Evolutionary conservation across 2,888 invertebrate genomes (phyloP), one percentile per base, ranked within the genome.

Genomic region (Bruchidius siliquastri): DNA sequence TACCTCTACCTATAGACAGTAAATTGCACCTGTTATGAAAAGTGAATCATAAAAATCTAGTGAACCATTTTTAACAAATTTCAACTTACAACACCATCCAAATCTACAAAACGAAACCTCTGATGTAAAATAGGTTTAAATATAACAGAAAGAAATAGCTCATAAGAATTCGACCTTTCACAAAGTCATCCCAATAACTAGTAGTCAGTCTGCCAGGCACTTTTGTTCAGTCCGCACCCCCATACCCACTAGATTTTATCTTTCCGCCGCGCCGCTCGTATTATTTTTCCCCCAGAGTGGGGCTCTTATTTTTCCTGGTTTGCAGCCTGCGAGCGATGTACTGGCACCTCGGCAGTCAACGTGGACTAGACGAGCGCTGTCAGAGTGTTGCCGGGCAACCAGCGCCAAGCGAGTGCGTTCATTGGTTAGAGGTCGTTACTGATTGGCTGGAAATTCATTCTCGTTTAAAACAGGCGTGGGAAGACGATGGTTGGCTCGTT

Each of bases 341-440:
- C 85, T 85, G 85, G 86, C 86, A 87, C 87, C 86, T 87, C 85
- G 83, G 83, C 79, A 85, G 83, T 86, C 86, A 81, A 86, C 86
- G 86, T 86, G 82, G 87, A 86, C 84, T 84, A 67, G 83, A 86
- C 74, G 76, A 32, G 76, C 21, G 71, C 76, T 81, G 85, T 85
- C 85, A 79, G 69, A 73, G 67, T 73, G 81, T 81, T 82, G 81
- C 83, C 76, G 80, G 82, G 83, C 82, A 83, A 83, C 83, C 80
- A 80, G 80, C 81, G 79, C 80, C 80, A 81, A 82, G 79, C 79
- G 73, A 74, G 79, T 75, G 22, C 26, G 67, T 21, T 68, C 69
- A 85, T 86, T 86, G 85, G 86, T 22, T 75, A 78, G 22, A 4
- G 68, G 21, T 4, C 70, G 70, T n/a, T 6, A 72, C 20, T 70